phyloP scores from a whole-genome alignment of 2,888 invertebrate species.

The Ichneumoninae sp. region DNA sequence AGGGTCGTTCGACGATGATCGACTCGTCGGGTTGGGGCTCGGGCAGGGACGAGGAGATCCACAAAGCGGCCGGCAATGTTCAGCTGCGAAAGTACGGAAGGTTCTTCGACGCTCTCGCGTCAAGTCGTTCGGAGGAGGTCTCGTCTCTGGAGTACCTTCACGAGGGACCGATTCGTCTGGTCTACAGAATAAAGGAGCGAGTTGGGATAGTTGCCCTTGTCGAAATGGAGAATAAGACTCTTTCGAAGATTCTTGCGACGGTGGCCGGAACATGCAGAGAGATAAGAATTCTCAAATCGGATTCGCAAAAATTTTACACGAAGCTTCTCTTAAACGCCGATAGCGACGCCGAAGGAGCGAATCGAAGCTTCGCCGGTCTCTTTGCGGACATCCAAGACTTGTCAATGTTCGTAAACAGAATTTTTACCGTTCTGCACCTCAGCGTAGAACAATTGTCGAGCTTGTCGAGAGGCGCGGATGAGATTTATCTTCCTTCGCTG shows the following conservation, averaged over 20 bases:
- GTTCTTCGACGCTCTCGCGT: slow-evolving; percentile 85
- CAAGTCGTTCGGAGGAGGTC: slow-evolving; percentile 72
- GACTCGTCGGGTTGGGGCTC: slow-evolving; percentile 79
- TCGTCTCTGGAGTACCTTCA: slow-evolving; percentile 76
- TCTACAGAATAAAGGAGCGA: slow-evolving; percentile 87
- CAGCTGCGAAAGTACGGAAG: slow-evolving; percentile 85
- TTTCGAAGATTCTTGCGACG: slow-evolving; percentile 92
- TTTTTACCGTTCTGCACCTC: slow-evolving; percentile 76
- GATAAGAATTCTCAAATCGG: slow-evolving; percentile 88
- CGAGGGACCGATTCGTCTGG: slow-evolving; percentile 80
- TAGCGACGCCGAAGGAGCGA: slow-evolving; percentile 82
- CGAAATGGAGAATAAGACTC: slow-evolving; percentile 92
- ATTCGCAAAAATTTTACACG: slow-evolving; percentile 87
- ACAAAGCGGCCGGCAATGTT: slow-evolving; percentile 85
- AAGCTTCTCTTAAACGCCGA: slow-evolving; percentile 83
- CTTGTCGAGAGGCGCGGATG: slow-evolving; percentile 74
- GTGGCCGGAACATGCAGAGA: slow-evolving; percentile 92
- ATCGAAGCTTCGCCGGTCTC: slow-evolving; percentile 73
- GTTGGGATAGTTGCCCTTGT: slow-evolving; percentile 89
- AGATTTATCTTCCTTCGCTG: slow-evolving; percentile 81
- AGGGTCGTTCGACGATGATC: slow-evolving; percentile 73
- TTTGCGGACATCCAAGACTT: slow-evolving; percentile 80
- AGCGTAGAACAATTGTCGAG: slow-evolving; percentile 78
- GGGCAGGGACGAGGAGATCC: slow-evolving; percentile 79
- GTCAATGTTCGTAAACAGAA: slow-evolving; percentile 77